Evolutionary conservation across 2,888 invertebrate species (phyloP), one percentile per base, ranked within the genome.

Genomic region (Oscheius sp.): DNA sequence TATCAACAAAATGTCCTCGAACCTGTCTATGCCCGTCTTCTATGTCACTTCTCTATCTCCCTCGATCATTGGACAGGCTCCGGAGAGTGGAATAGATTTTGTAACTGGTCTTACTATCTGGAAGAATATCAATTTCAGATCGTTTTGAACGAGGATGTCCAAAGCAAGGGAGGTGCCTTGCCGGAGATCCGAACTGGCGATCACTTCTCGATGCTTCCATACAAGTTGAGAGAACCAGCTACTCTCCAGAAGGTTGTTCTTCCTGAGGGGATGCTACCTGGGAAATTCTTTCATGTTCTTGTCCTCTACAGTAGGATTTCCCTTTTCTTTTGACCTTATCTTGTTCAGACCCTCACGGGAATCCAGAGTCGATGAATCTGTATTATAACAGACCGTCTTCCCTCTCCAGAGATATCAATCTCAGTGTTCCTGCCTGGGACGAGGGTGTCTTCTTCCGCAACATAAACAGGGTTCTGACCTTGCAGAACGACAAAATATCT

Each of bases 391-490:
- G 85, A 2, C 83, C 85, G 29, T 83, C 85, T 0, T 80, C 85
- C 0, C 65, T 85, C 42, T 78, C 80, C 2, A 74, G 82, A 70
- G 84, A 84, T 70, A 80, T 85, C 2, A 81, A 84, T 33, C 57
- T 85, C 21, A 76, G 82, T 9, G 82, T 85, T 29, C 80, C 84
- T 4, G 79, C 77, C 33, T 85, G 85, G 85, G 85, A 85, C 58
- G 85, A 85, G 60, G 85, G 85, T 37, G 85, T 84, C 7, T 85
- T 84, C 73, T 84, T 84, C 76, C 73, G 84, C 48, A 84, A 82
- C 42, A 85, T 85, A 77, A 85, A 85, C 70, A 71, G 85, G 66
- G 84, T 85, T 13, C 57, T 85, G 37, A 85, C 85, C 7, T 82
- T 84, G 63, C 83, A 84, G 60, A 84, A 83, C 9, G 85, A 85